phyloP scores from a whole-genome alignment of 2,797 vertebrate genomes.

The Rhyacichthys aspro region DNA sequence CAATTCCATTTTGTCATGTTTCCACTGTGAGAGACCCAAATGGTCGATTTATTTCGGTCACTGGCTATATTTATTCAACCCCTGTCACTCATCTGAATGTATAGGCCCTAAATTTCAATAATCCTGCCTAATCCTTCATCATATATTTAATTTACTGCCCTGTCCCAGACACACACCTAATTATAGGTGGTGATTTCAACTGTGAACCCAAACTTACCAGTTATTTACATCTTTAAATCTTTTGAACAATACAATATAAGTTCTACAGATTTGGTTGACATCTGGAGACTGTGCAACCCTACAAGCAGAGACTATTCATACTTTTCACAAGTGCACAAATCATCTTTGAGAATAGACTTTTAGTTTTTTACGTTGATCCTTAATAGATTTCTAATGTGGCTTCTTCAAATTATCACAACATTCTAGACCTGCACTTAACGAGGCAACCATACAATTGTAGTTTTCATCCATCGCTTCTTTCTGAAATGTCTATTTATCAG shows the following conservation, averaged over 20 bases:
- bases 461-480: neutral
- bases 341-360: too few species aligned
- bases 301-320: constrained; percentile 12
- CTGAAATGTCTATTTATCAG: neutral
- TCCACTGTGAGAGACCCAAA: constrained; percentile 13
- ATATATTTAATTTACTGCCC: constrained; percentile 11
- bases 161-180: constrained; percentile 3
- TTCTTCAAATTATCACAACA: too few species aligned
- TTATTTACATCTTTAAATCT: too few species aligned
- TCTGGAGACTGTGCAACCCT: constrained; percentile 16
- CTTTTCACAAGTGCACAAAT: too few species aligned
- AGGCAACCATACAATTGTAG: neutral
- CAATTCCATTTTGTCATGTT: constrained; percentile 20
- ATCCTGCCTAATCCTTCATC: too few species aligned
- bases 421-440: neutral
- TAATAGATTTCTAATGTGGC: too few species aligned
- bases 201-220: neutral
- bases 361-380: too few species aligned
- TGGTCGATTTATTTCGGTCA: constrained; percentile 13
- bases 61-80: constrained; percentile 6
- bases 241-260: constrained; percentile 2
- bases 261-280: constrained; percentile 14
- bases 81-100: too few species aligned
- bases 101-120: too few species aligned
- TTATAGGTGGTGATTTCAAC: neutral